Percentiles rank a stretch among this genome's conserved stretches.
These are phyloP conservation scores for Caenorhabditis elegans DNA, from an alignment of 1,140 invertebrate genomes.

Conservation along the genomic window DNA sequence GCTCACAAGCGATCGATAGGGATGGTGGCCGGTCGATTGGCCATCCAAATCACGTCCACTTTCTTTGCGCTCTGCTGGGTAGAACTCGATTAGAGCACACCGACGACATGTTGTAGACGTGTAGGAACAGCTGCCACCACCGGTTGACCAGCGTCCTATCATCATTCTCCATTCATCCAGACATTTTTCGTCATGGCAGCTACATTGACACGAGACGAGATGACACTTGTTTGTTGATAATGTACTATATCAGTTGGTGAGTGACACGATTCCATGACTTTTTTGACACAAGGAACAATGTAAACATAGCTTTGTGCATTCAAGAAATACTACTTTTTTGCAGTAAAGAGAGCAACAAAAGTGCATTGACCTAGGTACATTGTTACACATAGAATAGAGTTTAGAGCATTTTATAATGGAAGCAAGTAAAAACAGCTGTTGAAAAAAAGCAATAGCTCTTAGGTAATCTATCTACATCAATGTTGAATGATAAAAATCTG, in stretches of 20 bases:
- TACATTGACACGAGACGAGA: not conserved
- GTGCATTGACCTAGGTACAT: not conserved
- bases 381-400: not conserved
- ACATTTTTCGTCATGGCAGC: not conserved
- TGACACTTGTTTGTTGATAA: slow-evolving; percentile 20
- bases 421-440: not conserved
- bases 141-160: slow-evolving; percentile 13
- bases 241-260: not conserved
- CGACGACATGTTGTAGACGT: slow-evolving; percentile 3
- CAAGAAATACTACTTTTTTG: no score
- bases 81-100: not conserved
- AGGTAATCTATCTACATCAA: no score
- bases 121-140: slow-evolving; percentile 3
- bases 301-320: no score
- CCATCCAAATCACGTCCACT: not conserved
- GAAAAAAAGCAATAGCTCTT: no score
- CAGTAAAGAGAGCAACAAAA: no score
- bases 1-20: not conserved
- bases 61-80: not conserved
- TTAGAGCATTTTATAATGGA: not conserved
- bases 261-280: not conserved
- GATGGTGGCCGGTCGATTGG: not conserved
- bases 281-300: not conserved
- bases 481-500: no score
- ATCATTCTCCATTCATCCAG: not conserved